Conservation (phyloP, 2,797 vertebrate species). For the Mustela erminea region DNA sequence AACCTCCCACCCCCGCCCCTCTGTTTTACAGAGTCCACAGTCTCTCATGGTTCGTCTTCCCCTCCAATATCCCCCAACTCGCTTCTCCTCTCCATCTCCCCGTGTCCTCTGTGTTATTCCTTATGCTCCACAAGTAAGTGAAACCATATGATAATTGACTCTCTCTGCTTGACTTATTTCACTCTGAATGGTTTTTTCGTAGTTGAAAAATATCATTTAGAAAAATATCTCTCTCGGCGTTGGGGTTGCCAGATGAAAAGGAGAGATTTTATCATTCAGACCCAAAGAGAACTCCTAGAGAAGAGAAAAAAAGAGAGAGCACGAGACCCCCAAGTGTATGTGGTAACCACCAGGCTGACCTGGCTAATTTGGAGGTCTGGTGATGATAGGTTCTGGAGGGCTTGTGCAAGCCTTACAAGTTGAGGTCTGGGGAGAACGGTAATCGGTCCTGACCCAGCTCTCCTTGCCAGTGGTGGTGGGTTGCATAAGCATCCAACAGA, state of each 20-base stretch:
- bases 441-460: conserved; percentile 70
- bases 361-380: not conserved
- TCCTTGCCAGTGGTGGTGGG: not conserved
- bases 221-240: not conserved
- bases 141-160: too few relatives aligned
- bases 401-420: not conserved
- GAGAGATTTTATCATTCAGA: not conserved
- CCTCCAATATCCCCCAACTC: too few relatives aligned
- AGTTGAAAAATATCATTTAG: not conserved
- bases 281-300: not conserved
- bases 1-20: too few relatives aligned
- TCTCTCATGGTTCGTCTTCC: too few relatives aligned
- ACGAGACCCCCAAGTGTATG: not conserved
- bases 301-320: not conserved
- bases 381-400: not conserved
- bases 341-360: not conserved
- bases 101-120: too few relatives aligned
- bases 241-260: conserved; percentile 7
- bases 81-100: too few relatives aligned
- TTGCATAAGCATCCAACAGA: conserved; percentile 77
- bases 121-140: too few relatives aligned
- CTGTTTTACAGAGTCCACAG: too few relatives aligned
- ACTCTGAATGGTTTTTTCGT: not conserved
- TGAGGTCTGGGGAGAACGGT: conserved; percentile 33
- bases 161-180: too few relatives aligned